Conservation (phyloP, 2,113 vertebrate species). For the Zapornia atra region DNA sequence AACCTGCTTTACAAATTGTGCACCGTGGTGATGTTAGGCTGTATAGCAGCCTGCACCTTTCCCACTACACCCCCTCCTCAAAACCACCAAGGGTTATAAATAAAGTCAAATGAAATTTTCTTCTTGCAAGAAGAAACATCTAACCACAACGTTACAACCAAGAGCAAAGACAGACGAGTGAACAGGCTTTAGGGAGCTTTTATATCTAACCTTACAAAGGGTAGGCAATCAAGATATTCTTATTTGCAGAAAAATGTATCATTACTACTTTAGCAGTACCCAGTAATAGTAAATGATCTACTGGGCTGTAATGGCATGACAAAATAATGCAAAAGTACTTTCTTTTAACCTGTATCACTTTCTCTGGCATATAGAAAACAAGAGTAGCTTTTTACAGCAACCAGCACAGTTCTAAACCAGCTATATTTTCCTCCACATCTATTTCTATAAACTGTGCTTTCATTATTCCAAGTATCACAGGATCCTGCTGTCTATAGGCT, state of each 20-base stretch:
- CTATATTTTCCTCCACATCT: background rate
- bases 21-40: background rate
- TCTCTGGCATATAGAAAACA: background rate
- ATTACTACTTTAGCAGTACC: background rate
- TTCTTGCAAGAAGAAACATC: background rate
- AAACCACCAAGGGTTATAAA: background rate
- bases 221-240: background rate
- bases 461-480: constrained; percentile 21
- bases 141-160: background rate
- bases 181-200: background rate
- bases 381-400: background rate
- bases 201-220: background rate
- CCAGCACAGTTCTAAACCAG: background rate
- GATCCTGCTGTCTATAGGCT: constrained; percentile 2
- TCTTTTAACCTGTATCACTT: background rate
- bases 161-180: background rate
- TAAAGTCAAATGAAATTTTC: background rate
- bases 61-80: fast-evolving
- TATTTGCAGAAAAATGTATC: background rate
- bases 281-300: background rate
- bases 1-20: background rate
- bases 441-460: constrained; percentile 27
- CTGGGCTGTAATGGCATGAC: background rate
- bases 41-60: background rate
- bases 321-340: background rate